Conservation (phyloP, 2,113 vertebrate species). For the Apaloderma vittatum region DNA sequence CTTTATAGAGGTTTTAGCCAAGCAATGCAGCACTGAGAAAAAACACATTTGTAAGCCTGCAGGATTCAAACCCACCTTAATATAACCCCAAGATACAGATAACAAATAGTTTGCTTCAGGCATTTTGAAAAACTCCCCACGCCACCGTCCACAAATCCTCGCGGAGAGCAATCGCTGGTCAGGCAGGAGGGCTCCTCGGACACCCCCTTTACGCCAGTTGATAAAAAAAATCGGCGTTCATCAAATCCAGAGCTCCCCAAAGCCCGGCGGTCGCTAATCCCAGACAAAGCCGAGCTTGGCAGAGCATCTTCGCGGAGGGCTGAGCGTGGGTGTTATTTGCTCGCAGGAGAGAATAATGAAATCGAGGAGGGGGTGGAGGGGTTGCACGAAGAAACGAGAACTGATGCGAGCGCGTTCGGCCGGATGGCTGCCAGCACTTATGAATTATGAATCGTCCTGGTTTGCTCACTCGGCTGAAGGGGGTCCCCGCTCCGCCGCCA, state of each 20-base stretch:
- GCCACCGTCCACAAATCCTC: slow-evolving; percentile 81
- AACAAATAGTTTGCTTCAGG: slow-evolving; percentile 95
- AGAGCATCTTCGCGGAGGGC: slow-evolving; percentile 46
- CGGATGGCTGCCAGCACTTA: slow-evolving; percentile 39
- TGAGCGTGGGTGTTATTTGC: slow-evolving; percentile 41
- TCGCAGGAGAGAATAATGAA: slow-evolving; percentile 47
- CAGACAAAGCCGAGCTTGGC: slow-evolving; percentile 28
- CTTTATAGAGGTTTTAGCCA: neutral
- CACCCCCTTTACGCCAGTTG: neutral
- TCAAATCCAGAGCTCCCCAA: slow-evolving; percentile 6
- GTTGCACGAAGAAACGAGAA: slow-evolving; percentile 40
- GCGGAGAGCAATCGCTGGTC: slow-evolving; percentile 68
- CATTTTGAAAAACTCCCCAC: slow-evolving; percentile 88
- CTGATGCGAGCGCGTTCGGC: slow-evolving; percentile 35
- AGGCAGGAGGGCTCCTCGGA: slow-evolving; percentile 69
- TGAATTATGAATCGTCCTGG: slow-evolving; percentile 82
- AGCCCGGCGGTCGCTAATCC: neutral
- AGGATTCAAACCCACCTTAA: slow-evolving; percentile 90
- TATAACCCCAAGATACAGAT: slow-evolving; percentile 97
- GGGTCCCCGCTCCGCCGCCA: slow-evolving; percentile 81
- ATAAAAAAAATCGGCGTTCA: neutral
- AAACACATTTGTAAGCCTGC: neutral
- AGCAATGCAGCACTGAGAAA: neutral
- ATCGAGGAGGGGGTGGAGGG: neutral
- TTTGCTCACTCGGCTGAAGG: slow-evolving; percentile 76